Percentiles rank a stretch among this genome's conserved stretches.
These are phyloP conservation scores for Fulica atra DNA, from an alignment of 2,113 vertebrate species.

Conservation along the genomic window DNA sequence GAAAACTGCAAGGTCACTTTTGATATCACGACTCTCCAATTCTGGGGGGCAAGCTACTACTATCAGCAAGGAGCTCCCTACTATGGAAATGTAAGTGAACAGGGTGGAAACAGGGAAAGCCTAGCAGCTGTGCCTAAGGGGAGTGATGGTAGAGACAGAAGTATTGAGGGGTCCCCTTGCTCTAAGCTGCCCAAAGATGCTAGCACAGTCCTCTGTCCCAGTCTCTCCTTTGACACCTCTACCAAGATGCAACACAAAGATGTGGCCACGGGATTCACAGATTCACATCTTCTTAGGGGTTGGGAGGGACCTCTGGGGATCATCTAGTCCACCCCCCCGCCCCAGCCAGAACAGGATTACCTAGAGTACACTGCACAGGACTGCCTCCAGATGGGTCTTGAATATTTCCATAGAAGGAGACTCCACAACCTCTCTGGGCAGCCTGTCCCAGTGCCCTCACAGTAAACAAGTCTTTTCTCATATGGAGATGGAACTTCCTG, in stretches of 20 bases:
- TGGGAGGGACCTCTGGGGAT: too few species aligned
- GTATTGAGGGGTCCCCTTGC: background rate
- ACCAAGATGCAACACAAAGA: background rate
- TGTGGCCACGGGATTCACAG: background rate
- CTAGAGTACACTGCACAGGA: too few species aligned
- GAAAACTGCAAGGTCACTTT: slow-evolving; percentile 49
- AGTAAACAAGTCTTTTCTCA: too few species aligned
- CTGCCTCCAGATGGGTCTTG: too few species aligned
- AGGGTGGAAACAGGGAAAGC: background rate
- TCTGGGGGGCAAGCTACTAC: slow-evolving; percentile 33
- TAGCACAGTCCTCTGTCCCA: background rate
- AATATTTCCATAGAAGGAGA: too few species aligned
- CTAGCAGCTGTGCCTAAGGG: background rate
- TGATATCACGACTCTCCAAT: background rate
- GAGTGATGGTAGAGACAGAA: background rate
- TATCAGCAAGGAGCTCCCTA: slow-evolving; percentile 65
- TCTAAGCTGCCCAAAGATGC: background rate
- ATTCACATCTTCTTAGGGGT: too few species aligned
- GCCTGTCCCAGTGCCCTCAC: too few species aligned
- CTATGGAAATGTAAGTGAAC: slow-evolving; percentile 53
- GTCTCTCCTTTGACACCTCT: background rate
- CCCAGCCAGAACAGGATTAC: too few species aligned
- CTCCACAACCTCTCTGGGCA: too few species aligned
- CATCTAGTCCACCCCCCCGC: too few species aligned
- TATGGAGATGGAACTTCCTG: too few species aligned